Conservation (phyloP, 2,888 invertebrate species). For the Epsilonema sp. region DNA sequence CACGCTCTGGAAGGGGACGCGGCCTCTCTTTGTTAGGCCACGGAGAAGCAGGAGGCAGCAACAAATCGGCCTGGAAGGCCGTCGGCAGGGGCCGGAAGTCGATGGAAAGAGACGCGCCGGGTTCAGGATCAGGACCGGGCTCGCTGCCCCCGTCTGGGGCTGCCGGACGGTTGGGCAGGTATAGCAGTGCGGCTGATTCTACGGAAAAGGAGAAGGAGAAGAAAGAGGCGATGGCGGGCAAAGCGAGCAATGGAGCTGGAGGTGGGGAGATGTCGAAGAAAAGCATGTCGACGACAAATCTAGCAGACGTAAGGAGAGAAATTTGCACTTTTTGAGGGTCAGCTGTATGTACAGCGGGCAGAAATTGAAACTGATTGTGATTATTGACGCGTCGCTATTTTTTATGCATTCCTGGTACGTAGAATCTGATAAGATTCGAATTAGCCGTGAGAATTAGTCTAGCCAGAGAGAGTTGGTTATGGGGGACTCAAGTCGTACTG, state of each 20-base stretch:
- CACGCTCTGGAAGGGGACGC: not conserved
- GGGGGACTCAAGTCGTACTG: no score
- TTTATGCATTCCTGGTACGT: no score
- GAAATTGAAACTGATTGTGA: no score
- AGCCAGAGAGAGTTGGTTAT: no score
- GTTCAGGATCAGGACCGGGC: not conserved
- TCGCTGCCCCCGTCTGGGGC: not conserved
- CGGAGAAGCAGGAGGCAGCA: constrained; percentile 10
- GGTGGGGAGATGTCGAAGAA: no score
- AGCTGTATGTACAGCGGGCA: no score
- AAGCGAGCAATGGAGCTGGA: no score
- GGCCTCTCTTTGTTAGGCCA: constrained; percentile 13
- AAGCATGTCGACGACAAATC: constrained; percentile 27
- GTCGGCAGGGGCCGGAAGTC: not conserved
- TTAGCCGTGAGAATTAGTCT: no score
- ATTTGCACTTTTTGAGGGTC: no score
- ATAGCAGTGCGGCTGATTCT: not conserved
- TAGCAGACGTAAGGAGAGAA: constrained; percentile 21
- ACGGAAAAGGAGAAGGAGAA: not conserved
- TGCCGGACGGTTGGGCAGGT: not conserved
- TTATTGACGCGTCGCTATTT: no score
- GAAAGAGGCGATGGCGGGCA: not conserved
- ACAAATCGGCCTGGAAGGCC: not conserved
- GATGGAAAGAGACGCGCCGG: no score
- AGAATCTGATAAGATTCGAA: no score